Evolutionary conservation across 2,113 vertebrate species (phyloP).

Genomic region (Onychostruthus taczanowskii): DNA sequence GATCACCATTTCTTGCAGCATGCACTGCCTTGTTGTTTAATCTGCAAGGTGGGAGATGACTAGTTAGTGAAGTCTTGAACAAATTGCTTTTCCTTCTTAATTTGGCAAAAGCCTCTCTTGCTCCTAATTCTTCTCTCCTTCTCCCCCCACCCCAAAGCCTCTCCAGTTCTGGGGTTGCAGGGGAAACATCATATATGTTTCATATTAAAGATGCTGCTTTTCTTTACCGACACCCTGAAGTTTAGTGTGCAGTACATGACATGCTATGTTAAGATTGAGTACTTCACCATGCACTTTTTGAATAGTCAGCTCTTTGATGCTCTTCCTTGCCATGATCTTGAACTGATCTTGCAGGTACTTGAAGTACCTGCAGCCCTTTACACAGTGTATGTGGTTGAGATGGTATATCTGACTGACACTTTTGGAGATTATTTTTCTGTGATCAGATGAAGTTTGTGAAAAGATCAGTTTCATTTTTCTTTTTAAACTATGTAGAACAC

Average conservation of each 20-base stretch:
- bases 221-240: neutral
- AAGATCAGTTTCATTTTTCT: neutral
- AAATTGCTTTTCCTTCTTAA: neutral
- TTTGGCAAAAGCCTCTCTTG: neutral
- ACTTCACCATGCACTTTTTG: neutral
- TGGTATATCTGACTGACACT: neutral
- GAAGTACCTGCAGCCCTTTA: neutral
- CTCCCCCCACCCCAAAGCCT: fast-evolving
- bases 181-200: neutral
- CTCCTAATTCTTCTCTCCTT: neutral
- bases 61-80: neutral
- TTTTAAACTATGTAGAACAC: neutral
- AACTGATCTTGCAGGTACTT: neutral
- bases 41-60: neutral
- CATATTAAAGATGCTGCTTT: neutral
- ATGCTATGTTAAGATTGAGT: neutral
- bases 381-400: neutral
- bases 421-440: neutral
- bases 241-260: neutral
- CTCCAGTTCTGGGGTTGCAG: neutral
- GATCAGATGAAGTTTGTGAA: neutral
- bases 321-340: neutral
- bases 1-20: neutral
- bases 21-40: fast-evolving
- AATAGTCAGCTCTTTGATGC: neutral